Base-by-base conservation (phyloP, 2,888 invertebrate genomes). In the Muschampia plurimacula region DNA sequence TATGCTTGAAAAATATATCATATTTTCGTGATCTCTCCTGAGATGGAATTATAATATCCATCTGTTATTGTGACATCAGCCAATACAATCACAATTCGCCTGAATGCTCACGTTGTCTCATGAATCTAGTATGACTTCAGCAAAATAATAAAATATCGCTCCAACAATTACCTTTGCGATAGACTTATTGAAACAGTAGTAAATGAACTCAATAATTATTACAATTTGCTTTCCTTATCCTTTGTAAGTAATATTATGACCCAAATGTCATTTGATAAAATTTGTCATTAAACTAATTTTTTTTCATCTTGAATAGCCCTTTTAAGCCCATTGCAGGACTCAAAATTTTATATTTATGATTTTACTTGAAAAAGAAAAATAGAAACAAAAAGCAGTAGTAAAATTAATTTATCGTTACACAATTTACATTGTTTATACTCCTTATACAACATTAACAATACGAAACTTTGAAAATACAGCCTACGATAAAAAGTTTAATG, bases 21-120 rank as follows among this genome's bases (percentile, higher is more conserved):
- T 63, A 6, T 44, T 65, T 8, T 13, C 84, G 80, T 36, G 83
- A 32, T 36, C 13, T 49, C 52, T 65, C 13, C 12, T 32, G 49
- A 10, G 28, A 46, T 28, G n/a, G 39, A 39, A 62, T 62, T 62
- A 39, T 65, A 49, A 36, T 15, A 52, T 49, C 49, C 52, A 52
- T 52, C 13, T 65, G 49, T 52, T 65, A 13, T 52, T 65, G 65
- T n/a, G 65, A 65, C 49, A 52, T 65, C 65, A 52, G 65, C 49
- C 65, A 65, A 65, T 52, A 65, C 49, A 49, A 65, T 65, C 32
- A 65, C 10, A 36, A 52, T 36, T n/a, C 52, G 52, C 49, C 10
- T 52, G 49, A 65, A 49, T 32, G 49, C 8, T 5, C 65, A 36
- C 65, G 44, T 63, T 59, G 57, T 22, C 57, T 9, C 22, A 59